Base-by-base conservation (phyloP, 2,888 invertebrate species). In the Carabus problematicus region DNA sequence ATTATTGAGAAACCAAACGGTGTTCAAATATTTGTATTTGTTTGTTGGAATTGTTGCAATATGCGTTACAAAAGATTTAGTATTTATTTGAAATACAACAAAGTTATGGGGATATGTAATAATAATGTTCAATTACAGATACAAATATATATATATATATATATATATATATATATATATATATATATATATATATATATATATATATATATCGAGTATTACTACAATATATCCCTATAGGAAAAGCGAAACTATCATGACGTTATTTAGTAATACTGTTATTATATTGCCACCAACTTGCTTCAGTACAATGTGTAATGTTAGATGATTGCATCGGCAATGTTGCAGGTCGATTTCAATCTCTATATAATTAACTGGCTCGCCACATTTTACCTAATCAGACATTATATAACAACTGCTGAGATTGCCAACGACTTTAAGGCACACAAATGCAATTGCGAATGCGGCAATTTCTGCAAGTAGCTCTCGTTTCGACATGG, bases 361-460 rank as follows among this genome's bases (percentile, higher is more conserved):
- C 66, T 66, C 58, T 56, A 47, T 66, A 66, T 66, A 66, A 66
- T 66, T 66, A 66, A 39, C 39, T 56, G 12, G 47, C 18, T 47
- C 59, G 58, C 58, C 66, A 66, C 66, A 66, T 58, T 66, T 64
- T 66, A 66, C 66, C 66, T 66, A 66, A 66, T 66, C 66, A 58
- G 64, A 64, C 66, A 66, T 66, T 66, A 66, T 66, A 66, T 66
- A 66, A 66, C 56, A 14, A 9, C 16, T 18, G 19, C 52, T 14
- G 29, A 29, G 29, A 29, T 29, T 29, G 29, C 29, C 29, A 29
- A 29, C 29, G 6, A 29, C 29, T 29, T 29, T 29, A 29, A 29
- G 29, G 29, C 2, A 29, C 2, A 29, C 29, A 29, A 29, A 29
- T 29, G 29, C 29, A 29, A 29, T 29, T 29, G 29, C 29, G 29